These are phyloP conservation scores for Polymixis flavicincta DNA, from an alignment of 2,888 invertebrate genomes.

Conservation along the genomic window DNA sequence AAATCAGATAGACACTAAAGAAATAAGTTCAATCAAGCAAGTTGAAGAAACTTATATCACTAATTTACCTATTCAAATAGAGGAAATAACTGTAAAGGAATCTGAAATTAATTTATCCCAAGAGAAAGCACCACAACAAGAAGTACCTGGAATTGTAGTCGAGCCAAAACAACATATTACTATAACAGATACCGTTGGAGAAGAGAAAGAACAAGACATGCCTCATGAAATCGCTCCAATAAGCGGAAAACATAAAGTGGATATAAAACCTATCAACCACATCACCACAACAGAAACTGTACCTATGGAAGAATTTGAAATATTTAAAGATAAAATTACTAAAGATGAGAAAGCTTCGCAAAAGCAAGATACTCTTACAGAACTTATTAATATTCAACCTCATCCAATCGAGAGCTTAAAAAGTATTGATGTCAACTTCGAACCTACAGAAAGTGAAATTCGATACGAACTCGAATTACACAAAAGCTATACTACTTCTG, in stretches of 20 bases:
- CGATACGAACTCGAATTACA: constrained; percentile 74
- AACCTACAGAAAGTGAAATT: constrained; percentile 66
- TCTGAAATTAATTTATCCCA: constrained; percentile 66
- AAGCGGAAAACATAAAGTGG: constrained; percentile 70
- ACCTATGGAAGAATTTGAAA: constrained; percentile 74
- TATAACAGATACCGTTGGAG: constrained; percentile 73
- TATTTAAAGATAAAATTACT: constrained; percentile 62
- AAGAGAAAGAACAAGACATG: constrained; percentile 78
- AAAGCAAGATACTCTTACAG: constrained; percentile 70
- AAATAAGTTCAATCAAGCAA: constrained; percentile 57
- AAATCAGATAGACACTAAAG: constrained; percentile 65
- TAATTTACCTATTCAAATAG: constrained; percentile 75
- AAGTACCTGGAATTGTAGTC: constrained; percentile 67
- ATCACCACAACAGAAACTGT: constrained; percentile 80
- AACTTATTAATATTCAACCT: constrained; percentile 74
- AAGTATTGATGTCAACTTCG: constrained; percentile 64
- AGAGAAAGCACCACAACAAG: constrained; percentile 65
- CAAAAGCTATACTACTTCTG: constrained; percentile 78
- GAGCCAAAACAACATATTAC: constrained; percentile 79
- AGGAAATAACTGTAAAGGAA: constrained; percentile 76
- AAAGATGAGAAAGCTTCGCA: constrained; percentile 76
- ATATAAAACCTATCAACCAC: constrained; percentile 75
- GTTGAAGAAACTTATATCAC: constrained; percentile 70
- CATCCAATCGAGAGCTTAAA: constrained; percentile 75
- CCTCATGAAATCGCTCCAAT: constrained; percentile 57